Base-by-base conservation (phyloP, 2,113 vertebrate genomes). In the Fulica atra region DNA sequence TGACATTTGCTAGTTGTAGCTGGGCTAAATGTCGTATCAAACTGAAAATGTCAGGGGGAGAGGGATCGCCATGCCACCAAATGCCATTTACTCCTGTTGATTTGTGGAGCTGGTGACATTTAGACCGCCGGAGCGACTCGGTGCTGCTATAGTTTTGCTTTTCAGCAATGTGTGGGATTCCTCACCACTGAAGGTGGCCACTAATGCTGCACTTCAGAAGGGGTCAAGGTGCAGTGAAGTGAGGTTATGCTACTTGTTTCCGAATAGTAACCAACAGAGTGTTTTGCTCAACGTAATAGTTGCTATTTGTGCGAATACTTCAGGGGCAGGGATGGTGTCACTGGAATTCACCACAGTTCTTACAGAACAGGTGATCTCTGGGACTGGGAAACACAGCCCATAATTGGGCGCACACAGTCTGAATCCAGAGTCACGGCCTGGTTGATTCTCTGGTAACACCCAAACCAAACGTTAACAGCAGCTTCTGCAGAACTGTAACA, bases 321-420 rank as follows among this genome's bases (percentile, higher is more conserved):
- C 2, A 66, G 19, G 56, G 89, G 63, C 1, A 74, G 28, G 51
- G 35, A 63, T 31, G 10, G 25, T 46, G 56, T 69, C 77, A 18
- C 46, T 54, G 31, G 40, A 89, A 74, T 66, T 84, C 73, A 84
- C 12, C 20, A 1, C 14, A 42, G 31, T 44, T 84, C 21, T 73
- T 40, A 65, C 2, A 59, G 60, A 73, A 70, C 6, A 66, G 36
- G 56, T 66, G n/a, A 78, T 36, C 69, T 81, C 56, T 40, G 19
- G 24, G 36, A 79, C 0, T 74, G 42, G 56, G 88, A 86, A 73
- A 81, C 24, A 7, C 25, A 56, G 21, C 31, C 53, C 8, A 1
- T 72, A 46, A 88, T 77, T 0, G 56, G 60, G 35, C 33, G 42
- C 0, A 4, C 17, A 53, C 0, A 1, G 31, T 36, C n/a, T 85